Conservation (phyloP, 2,113 vertebrate genomes). For the Porphyrio hochstetteri region DNA sequence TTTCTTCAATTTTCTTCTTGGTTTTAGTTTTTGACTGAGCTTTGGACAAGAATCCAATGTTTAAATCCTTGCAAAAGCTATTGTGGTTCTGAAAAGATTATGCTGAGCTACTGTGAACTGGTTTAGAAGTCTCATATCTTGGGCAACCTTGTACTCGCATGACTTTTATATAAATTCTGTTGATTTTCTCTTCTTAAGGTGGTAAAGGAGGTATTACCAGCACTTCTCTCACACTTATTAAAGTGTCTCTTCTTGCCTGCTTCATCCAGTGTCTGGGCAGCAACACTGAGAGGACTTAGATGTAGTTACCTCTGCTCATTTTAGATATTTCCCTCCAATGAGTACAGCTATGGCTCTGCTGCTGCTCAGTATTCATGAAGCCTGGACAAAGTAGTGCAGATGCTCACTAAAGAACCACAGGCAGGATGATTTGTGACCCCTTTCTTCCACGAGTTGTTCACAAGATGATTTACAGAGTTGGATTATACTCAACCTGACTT, state of each 20-base stretch:
- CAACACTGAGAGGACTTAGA: not conserved
- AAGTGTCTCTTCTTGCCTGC: not conserved
- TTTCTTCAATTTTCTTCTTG: not conserved
- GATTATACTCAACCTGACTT: not conserved
- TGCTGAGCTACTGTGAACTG: not conserved
- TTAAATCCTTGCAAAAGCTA: not conserved
- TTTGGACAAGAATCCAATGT: not conserved
- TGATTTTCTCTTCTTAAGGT: not conserved
- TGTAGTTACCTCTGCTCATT: not conserved
- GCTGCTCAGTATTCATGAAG: not conserved
- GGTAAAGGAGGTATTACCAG: not conserved
- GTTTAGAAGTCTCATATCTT: not conserved
- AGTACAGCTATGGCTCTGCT: not conserved
- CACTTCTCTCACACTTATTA: not conserved
- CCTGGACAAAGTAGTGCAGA: not conserved
- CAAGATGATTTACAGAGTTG: constrained; percentile 31
- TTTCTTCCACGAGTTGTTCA: not conserved
- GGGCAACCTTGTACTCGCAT: not conserved
- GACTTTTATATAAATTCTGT: not conserved
- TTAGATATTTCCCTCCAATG: not conserved
- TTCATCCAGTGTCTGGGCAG: not conserved
- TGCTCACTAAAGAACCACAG: not conserved
- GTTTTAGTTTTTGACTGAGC: not conserved
- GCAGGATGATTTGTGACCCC: not conserved
- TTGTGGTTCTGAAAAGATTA: not conserved